Base-by-base conservation (phyloP, 2,888 invertebrate genomes). In the Diaphora mendica region DNA sequence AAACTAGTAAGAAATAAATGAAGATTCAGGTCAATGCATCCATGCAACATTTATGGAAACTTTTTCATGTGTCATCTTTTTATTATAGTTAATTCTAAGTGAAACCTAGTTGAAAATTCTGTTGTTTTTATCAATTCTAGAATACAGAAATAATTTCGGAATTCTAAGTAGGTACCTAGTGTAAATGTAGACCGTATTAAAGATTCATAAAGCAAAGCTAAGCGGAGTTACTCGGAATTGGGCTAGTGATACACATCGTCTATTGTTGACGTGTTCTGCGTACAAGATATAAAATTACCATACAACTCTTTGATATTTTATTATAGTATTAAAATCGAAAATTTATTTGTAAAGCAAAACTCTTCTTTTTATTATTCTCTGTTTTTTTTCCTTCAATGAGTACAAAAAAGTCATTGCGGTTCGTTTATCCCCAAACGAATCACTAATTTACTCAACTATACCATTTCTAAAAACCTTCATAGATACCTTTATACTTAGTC, bases 181-280 rank as follows among this genome's bases (percentile, higher is more conserved):
- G 3, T 17, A 30, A 30, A 30, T 30, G 17, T 62, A 26, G 62
- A 30, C 13, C 30, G 30, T 30, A 30, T 17, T 62, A 30, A 30
- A 62, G 30, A 62, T 62, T 62, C 62, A 30, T 62, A 30, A 5
- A 17, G 62, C 62, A 26, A 26, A 59, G 26, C 15, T 13, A 4
- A 26, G 13, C 26, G 13, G 59, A 59, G 59, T 59, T 51, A 64
- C 48, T 71, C 13, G 26, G 55, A 78, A 74, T 72, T 71, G 73
- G 78, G 76, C 68, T 71, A 81, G 68, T 71, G 73, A 73, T 64
- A 75, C 78, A 76, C 64, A 64, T 75, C 70, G 65, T 68, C 23
- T 66, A 68, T 75, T 44, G 55, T 33, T 71, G 59, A 78, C 71
- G 67, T 80, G 71, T 30, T 26, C 62, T 62, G 62, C 15, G 62